Conservation (phyloP, 2,113 vertebrate genomes). For the Platysternon megacephalum region DNA sequence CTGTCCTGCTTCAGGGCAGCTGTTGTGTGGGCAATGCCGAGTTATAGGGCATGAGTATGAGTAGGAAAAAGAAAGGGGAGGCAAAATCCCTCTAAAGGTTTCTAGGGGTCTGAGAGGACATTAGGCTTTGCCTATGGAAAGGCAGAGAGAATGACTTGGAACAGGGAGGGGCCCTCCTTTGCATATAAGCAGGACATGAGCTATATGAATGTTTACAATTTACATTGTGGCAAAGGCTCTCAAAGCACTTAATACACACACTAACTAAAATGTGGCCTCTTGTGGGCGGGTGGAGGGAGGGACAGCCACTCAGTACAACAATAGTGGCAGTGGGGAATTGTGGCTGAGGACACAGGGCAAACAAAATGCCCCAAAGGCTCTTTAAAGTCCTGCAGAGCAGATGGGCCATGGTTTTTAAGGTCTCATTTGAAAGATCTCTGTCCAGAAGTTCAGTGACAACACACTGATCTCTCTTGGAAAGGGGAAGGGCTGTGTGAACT, state of each 20-base stretch:
- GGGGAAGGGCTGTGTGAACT: rapidly evolving
- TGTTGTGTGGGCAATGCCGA: rapidly evolving
- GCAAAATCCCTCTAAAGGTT: background rate
- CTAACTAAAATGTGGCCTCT: rapidly evolving
- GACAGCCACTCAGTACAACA: rapidly evolving
- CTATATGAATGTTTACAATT: too few species aligned
- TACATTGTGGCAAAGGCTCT: background rate
- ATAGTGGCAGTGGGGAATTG: background rate
- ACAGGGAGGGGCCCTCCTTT: background rate
- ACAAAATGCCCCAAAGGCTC: background rate
- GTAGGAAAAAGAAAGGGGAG: background rate
- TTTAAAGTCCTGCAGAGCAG: background rate
- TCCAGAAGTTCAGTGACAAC: background rate
- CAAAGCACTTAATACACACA: background rate
- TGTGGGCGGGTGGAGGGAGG: background rate
- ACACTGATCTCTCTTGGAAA: background rate
- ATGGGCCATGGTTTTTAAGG: background rate
- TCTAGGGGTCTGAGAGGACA: background rate
- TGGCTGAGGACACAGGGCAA: background rate
- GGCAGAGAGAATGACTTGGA: background rate
- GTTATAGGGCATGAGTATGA: background rate
- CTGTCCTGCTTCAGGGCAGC: rapidly evolving
- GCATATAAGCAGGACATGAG: background rate
- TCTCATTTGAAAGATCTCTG: background rate
- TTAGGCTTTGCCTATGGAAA: background rate